Conservation (phyloP, 2,888 invertebrate species). For the Bursaphelenchus okinawaensis region DNA sequence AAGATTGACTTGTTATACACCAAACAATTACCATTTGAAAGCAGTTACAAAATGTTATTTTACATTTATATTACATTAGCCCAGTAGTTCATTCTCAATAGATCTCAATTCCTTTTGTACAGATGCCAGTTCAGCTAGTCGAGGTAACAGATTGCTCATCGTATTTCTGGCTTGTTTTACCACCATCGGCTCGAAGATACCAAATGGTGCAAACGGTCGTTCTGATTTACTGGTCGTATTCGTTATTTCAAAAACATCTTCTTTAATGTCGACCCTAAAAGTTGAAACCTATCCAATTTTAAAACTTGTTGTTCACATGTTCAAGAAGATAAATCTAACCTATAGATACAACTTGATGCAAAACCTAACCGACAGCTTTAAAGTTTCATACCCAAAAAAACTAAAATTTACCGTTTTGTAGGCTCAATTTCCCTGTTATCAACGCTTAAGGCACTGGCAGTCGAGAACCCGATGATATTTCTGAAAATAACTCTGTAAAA, state of each 20-base stretch:
- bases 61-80: no score
- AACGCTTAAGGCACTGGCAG: conserved; percentile 17
- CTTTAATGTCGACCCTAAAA: conserved; percentile 6
- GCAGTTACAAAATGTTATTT: no score
- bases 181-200: conserved; percentile 29
- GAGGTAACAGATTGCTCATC: conserved; percentile 19
- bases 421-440: conserved; percentile 27
- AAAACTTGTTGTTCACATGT: no score
- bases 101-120: conserved; percentile 18
- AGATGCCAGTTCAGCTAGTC: conserved; percentile 25
- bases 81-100: conserved; percentile 7
- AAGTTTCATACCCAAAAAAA: no score
- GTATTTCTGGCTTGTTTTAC: conserved; percentile 28
- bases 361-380: no score
- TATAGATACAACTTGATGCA: no score
- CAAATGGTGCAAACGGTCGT: conserved; percentile 24
- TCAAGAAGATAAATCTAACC: no score
- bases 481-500: conserved; percentile 17
- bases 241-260: not conserved
- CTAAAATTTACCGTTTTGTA: not conserved
- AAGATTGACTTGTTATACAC: no score
- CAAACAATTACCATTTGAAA: no score
- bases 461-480: conserved; percentile 22
- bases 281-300: no score
- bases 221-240: not conserved